Evolutionary conservation across 2,888 invertebrate species (phyloP).

Genomic region (Ophioninae sp.): DNA sequence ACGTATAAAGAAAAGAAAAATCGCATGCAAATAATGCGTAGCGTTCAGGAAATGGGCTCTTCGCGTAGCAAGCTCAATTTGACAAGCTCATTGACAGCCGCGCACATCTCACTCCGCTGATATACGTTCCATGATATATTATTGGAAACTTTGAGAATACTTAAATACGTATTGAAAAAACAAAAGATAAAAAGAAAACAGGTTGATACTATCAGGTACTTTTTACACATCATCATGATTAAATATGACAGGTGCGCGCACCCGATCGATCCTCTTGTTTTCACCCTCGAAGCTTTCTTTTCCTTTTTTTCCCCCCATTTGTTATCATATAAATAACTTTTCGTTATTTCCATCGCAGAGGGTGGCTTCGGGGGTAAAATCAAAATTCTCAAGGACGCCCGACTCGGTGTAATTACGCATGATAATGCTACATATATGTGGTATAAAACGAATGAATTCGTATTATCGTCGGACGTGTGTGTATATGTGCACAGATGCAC

Average conservation of each 20-base stretch:
- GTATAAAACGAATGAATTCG: constrained; percentile 43
- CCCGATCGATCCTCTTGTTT: constrained; percentile 48
- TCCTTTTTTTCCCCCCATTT: neutral
- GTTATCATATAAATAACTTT: neutral
- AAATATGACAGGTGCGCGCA: constrained; percentile 71
- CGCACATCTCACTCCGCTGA: constrained; percentile 38
- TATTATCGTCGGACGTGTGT: constrained; percentile 33
- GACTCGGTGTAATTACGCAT: constrained; percentile 61
- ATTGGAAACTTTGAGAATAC: constrained; percentile 36
- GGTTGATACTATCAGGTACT: constrained; percentile 78
- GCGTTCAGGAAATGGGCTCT: constrained; percentile 57
- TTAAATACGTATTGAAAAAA: constrained; percentile 54
- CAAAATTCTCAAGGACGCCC: constrained; percentile 53
- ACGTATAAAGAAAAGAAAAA: constrained; percentile 54
- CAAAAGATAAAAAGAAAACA: constrained; percentile 61
- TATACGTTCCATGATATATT: constrained; percentile 43
- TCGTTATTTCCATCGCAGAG: neutral
- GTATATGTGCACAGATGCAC: constrained; percentile 12
- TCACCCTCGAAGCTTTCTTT: constrained; percentile 35
- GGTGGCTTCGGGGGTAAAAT: constrained; percentile 31
- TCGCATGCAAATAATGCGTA: constrained; percentile 70
- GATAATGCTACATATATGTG: constrained; percentile 58
- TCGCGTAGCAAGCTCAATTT: constrained; percentile 60
- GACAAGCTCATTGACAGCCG: constrained; percentile 53
- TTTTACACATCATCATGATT: constrained; percentile 79